phyloP scores from a whole-genome alignment of 2,888 invertebrate genomes.

The Andrena minutula region DNA sequence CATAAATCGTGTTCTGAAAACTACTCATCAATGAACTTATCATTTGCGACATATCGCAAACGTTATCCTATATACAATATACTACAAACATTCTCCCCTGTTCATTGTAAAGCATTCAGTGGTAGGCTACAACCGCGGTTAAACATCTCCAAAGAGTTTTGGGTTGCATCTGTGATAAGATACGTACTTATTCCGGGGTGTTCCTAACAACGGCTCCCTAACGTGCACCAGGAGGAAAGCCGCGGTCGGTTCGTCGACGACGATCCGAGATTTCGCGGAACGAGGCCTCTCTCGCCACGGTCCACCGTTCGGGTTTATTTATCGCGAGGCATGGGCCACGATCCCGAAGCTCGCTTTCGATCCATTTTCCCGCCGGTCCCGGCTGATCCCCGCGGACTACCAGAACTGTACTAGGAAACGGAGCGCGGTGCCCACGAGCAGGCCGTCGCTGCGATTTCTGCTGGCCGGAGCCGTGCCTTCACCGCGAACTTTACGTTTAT shows the following conservation, averaged over 20 bases:
- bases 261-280: conserved; percentile 60
- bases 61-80: background rate
- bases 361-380: conserved; percentile 58
- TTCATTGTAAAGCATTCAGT: background rate
- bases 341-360: conserved; percentile 46
- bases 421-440: conserved; percentile 57
- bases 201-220: background rate
- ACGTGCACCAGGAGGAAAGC: conserved; percentile 2
- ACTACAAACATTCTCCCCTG: background rate
- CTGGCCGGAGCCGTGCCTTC: conserved; percentile 42
- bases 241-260: conserved; percentile 22
- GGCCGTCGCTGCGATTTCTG: conserved; percentile 35
- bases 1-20: conserved; percentile 23
- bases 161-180: background rate
- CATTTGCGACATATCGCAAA: conserved; percentile 4
- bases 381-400: conserved; percentile 59
- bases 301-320: conserved; percentile 47
- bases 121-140: background rate
- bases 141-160: background rate
- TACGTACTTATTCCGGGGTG: too few relatives aligned
- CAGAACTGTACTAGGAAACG: conserved; percentile 68
- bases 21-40: conserved; percentile 7
- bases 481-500: conserved; percentile 77
- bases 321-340: conserved; percentile 60
- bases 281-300: conserved; percentile 17